Conservation (phyloP, 2,888 invertebrate species). For the Apantesis nais region DNA sequence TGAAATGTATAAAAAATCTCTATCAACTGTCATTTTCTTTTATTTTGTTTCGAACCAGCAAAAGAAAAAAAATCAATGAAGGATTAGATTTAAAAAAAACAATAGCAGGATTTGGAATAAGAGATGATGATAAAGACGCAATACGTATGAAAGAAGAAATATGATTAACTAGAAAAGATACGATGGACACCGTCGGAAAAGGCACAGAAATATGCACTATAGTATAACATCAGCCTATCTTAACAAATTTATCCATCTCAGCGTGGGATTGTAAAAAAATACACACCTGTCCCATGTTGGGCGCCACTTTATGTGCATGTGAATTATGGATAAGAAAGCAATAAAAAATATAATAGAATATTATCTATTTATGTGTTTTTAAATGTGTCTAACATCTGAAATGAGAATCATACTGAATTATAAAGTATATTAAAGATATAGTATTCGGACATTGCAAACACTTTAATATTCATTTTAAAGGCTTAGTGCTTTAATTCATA, state of each 20-base stretch:
- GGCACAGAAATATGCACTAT: neutral
- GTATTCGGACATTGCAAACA: no score
- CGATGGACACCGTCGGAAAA: neutral
- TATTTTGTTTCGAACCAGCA: slow-evolving; percentile 49
- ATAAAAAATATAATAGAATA: no score
- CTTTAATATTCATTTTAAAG: no score
- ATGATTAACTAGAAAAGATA: neutral
- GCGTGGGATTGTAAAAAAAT: neutral
- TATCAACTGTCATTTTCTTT: slow-evolving; percentile 61
- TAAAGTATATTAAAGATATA: neutral
- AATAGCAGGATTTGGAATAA: no score
- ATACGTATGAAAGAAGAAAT: neutral
- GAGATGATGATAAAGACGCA: neutral
- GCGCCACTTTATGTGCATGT: neutral
- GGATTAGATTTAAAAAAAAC: neutral
- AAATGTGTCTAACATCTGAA: no score
- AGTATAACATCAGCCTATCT: neutral
- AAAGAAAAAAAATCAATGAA: slow-evolving; percentile 13
- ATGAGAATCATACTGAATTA: neutral
- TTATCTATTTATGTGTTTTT: neutral
- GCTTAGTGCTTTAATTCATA: no score
- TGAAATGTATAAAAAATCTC: slow-evolving; percentile 77
- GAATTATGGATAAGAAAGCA: neutral
- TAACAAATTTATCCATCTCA: neutral
- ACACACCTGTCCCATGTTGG: neutral